Evolutionary conservation across 2,797 vertebrate species (phyloP).

Genomic region (Petrocephalus sullivani): DNA sequence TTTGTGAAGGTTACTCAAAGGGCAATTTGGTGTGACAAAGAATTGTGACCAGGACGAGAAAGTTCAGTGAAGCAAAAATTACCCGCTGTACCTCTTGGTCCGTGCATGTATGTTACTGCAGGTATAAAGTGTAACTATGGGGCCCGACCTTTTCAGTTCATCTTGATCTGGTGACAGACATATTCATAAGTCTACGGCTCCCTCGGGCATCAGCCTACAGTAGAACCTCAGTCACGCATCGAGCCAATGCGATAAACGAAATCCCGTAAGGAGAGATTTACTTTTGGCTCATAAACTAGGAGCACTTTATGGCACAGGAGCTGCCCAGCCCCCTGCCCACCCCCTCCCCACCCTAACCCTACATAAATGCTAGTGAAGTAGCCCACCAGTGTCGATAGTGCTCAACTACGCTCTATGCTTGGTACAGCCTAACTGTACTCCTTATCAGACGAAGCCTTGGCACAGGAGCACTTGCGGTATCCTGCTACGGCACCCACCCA

Average conservation of each 20-base stretch:
- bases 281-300: neutral
- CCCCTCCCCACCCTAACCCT: neutral
- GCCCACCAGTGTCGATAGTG: neutral
- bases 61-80: neutral
- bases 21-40: neutral
- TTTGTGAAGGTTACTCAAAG: neutral
- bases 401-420: neutral
- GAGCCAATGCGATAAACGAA: neutral
- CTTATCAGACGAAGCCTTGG: neutral
- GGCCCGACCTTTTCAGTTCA: neutral
- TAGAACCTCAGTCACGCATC: neutral
- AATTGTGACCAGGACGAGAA: neutral
- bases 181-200: neutral
- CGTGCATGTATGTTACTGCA: neutral
- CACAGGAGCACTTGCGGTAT: neutral
- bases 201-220: neutral
- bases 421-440: neutral
- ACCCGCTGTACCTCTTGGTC: neutral
- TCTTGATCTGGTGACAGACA: neutral
- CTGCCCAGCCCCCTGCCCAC: neutral
- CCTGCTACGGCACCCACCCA: neutral
- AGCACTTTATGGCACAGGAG: neutral
- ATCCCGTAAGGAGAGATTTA: neutral
- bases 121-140: neutral
- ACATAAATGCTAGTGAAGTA: neutral